A percentile compares a stretch with the other conserved stretches of the same genome.
Conservation (phyloP, 64 coral and sea anemone species). For the Montipora sp. region DNA sequence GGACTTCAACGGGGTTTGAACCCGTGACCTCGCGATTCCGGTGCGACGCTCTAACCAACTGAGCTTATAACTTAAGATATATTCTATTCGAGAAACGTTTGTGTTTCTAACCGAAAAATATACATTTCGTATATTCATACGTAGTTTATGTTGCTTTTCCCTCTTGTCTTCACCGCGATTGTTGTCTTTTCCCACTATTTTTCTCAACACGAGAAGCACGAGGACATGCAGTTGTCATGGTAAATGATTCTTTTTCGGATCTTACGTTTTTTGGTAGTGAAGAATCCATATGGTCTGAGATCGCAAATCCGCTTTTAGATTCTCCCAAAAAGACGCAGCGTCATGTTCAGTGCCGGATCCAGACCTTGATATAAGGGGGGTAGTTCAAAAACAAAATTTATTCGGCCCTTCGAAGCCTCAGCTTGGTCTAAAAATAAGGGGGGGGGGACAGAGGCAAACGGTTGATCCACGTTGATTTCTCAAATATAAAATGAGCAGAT, state of each 20-base stretch:
- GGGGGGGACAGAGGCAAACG: too few species aligned
- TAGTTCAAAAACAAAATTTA: background rate
- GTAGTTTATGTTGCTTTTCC: conserved; percentile 10
- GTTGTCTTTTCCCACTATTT: background rate
- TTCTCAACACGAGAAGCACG: conserved; percentile 2
- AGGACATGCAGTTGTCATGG: background rate
- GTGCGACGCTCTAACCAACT: too few species aligned
- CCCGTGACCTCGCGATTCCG: too few species aligned
- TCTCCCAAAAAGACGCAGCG: too few species aligned
- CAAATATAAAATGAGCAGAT: too few species aligned
- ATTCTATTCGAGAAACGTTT: background rate
- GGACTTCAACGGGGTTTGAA: too few species aligned
- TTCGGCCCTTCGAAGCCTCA: too few species aligned
- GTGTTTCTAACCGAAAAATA: too few species aligned
- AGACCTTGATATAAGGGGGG: background rate
- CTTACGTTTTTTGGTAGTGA: conserved; percentile 3
- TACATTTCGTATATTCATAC: background rate
- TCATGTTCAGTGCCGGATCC: background rate
- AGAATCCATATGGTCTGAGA: background rate
- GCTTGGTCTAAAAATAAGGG: too few species aligned
- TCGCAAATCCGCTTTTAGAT: background rate
- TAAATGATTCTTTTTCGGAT: background rate
- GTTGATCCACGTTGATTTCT: too few species aligned
- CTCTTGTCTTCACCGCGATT: background rate
- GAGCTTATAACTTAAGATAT: background rate